phyloP scores from a whole-genome alignment of 1,140 invertebrate species.

The Drosophila asahinai region DNA sequence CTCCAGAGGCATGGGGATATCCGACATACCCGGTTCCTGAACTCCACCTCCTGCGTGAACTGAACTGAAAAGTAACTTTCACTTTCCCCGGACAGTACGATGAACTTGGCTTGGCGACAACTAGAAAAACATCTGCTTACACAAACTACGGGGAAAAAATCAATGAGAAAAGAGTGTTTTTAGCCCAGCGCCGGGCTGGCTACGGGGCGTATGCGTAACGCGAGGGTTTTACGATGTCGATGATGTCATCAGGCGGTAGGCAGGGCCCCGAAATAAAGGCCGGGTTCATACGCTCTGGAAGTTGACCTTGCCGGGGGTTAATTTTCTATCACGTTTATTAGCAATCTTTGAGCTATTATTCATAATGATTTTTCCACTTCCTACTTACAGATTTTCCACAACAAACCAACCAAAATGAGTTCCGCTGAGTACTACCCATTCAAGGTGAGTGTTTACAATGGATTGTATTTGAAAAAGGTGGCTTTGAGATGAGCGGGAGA shows the following conservation, averaged over 20 bases:
- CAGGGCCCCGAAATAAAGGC: slow-evolving; percentile 20
- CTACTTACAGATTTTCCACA: slow-evolving; percentile 64
- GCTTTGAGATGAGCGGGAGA: neutral
- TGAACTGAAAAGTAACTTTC: slow-evolving; percentile 68
- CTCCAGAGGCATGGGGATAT: slow-evolving; percentile 36
- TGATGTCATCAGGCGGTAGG: slow-evolving; percentile 61
- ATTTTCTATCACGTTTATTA: slow-evolving; percentile 20
- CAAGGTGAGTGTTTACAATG: slow-evolving; percentile 73
- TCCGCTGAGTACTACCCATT: slow-evolving; percentile 85
- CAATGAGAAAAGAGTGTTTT: slow-evolving; percentile 28
- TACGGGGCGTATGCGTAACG: slow-evolving; percentile 59
- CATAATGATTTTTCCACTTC: slow-evolving; percentile 45
- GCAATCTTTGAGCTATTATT: slow-evolving; percentile 35
- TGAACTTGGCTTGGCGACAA: slow-evolving; percentile 42
- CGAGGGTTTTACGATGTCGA: slow-evolving; percentile 34
- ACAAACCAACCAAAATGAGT: slow-evolving; percentile 71
- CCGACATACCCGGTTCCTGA: slow-evolving; percentile 23
- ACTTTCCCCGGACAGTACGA: slow-evolving; percentile 53
- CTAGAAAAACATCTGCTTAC: slow-evolving; percentile 41
- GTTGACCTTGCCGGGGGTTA: slow-evolving; percentile 43
- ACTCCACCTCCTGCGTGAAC: neutral
- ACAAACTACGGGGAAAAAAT: slow-evolving; percentile 47
- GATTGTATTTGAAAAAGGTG: neutral
- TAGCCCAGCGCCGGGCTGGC: slow-evolving; percentile 54
- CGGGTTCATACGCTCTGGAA: slow-evolving; percentile 19